Evolutionary conservation across 2,888 invertebrate species (phyloP).

Genomic region (Epistrophella euchroma): DNA sequence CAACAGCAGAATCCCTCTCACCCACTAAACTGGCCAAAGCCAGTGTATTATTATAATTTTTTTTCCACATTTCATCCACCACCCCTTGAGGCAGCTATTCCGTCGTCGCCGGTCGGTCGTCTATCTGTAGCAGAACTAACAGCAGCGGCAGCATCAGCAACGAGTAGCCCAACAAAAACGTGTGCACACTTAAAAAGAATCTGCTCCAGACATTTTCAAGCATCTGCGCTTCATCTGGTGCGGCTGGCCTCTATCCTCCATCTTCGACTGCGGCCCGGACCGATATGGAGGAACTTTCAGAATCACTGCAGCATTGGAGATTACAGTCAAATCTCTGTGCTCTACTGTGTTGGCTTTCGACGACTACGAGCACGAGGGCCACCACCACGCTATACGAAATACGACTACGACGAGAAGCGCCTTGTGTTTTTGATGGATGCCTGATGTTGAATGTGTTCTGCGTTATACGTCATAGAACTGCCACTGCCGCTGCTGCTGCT

Average conservation of each 20-base stretch:
- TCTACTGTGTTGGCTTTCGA: conserved; percentile 49
- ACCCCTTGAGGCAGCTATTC: conserved; percentile 13
- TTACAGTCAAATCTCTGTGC: conserved; percentile 70
- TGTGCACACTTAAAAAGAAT: conserved; percentile 76
- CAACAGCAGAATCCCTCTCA: conserved; percentile 44
- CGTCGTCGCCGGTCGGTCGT: not conserved
- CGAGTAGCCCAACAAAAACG: conserved; percentile 62
- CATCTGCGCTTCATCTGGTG: conserved; percentile 83
- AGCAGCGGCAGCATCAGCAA: conserved; percentile 25
- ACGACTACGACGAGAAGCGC: conserved; percentile 41
- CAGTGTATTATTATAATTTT: conserved; percentile 75
- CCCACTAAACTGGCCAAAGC: conserved; percentile 55
- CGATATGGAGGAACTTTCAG: conserved; percentile 55
- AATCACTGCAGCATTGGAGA: conserved; percentile 73
- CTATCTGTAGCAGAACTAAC: conserved; percentile 39
- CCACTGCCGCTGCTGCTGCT: conserved; percentile 1
- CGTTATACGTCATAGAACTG: conserved; percentile 53
- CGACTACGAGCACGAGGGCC: not conserved
- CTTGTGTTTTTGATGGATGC: conserved; percentile 74
- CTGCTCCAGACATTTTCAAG: conserved; percentile 77
- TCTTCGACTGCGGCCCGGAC: conserved; percentile 23
- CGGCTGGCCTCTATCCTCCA: conserved; percentile 62
- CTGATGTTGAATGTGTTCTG: conserved; percentile 67
- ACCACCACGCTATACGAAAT: not conserved
- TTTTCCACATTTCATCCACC: conserved; percentile 43